Conservation (phyloP, 2,888 invertebrate genomes). For the Nomada fucata region DNA sequence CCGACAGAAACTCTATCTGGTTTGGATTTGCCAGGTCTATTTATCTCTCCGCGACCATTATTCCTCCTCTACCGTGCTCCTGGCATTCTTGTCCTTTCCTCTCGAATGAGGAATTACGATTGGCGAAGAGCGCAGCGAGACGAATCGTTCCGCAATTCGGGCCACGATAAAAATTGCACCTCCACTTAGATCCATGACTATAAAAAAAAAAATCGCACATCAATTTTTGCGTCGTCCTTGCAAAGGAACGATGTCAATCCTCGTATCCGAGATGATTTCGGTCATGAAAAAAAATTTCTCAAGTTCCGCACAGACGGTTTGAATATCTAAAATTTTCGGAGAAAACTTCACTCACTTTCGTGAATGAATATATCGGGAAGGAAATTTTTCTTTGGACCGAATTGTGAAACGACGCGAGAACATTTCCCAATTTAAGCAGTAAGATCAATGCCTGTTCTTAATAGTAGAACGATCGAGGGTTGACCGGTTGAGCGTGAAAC, state of each 20-base stretch:
- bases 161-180: conserved; percentile 47
- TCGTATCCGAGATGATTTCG: no score
- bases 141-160: conserved; percentile 52
- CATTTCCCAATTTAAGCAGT: background rate
- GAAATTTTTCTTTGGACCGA: background rate
- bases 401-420: background rate
- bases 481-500: conserved; percentile 52
- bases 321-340: no score
- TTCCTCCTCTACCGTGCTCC: background rate
- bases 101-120: conserved; percentile 4
- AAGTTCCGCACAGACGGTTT: no score
- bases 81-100: background rate
- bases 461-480: conserved; percentile 31
- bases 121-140: conserved; percentile 15
- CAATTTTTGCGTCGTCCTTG: background rate
- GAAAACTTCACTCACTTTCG: no score
- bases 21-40: conserved; percentile 43
- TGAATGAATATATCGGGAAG: no score
- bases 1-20: conserved; percentile 41
- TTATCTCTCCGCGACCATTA: conserved; percentile 19
- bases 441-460: conserved; percentile 17
- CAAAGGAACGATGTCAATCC: no score
- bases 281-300: no score
- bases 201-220: conserved; percentile 39
- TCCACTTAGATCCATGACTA: conserved; percentile 50